A percentile compares a stretch with the other conserved stretches of the same genome.
These are phyloP conservation scores for Scortum barcoo DNA, from an alignment of 2,113 vertebrate species.

Conservation along the genomic window DNA sequence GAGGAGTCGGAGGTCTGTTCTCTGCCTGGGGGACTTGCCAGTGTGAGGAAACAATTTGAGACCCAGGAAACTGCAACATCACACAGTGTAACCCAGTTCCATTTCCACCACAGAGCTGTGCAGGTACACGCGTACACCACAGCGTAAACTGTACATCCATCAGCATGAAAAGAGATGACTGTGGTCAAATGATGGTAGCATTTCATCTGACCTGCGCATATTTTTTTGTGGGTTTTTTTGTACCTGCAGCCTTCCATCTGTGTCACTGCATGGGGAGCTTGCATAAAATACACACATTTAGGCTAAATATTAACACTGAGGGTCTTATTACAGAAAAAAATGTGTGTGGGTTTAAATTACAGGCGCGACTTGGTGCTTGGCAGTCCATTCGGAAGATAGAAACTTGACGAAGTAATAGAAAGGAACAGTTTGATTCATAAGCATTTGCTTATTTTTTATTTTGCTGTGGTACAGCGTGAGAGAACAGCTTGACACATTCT, in stretches of 20 bases:
- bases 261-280: slow-evolving; percentile 31
- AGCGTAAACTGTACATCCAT: not conserved
- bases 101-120: slow-evolving; percentile 85
- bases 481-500: slow-evolving; percentile 56
- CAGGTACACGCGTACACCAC: slow-evolving; percentile 86
- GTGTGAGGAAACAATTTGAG: slow-evolving; percentile 93
- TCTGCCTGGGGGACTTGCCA: slow-evolving; percentile 92
- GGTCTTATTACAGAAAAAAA: slow-evolving; percentile 12
- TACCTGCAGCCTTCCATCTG: slow-evolving; percentile 29
- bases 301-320: slow-evolving; percentile 33
- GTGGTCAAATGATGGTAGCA: not conserved
- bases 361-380: slow-evolving; percentile 26
- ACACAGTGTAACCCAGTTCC: slow-evolving; percentile 86
- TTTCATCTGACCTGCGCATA: slow-evolving; percentile 3
- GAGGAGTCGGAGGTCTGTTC: slow-evolving; percentile 90
- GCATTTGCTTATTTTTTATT: slow-evolving; percentile 6
- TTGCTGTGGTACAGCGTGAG: slow-evolving; percentile 24
- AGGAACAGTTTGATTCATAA: not conserved
- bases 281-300: slow-evolving; percentile 26
- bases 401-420: slow-evolving; percentile 30
- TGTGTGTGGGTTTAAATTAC: slow-evolving; percentile 34
- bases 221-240: slow-evolving; percentile 23
- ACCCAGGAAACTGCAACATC: slow-evolving; percentile 85
- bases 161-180: slow-evolving; percentile 46
- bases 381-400: not conserved